Base-by-base conservation (phyloP, 2,797 vertebrate genomes). In the Manis pentadactyla region DNA sequence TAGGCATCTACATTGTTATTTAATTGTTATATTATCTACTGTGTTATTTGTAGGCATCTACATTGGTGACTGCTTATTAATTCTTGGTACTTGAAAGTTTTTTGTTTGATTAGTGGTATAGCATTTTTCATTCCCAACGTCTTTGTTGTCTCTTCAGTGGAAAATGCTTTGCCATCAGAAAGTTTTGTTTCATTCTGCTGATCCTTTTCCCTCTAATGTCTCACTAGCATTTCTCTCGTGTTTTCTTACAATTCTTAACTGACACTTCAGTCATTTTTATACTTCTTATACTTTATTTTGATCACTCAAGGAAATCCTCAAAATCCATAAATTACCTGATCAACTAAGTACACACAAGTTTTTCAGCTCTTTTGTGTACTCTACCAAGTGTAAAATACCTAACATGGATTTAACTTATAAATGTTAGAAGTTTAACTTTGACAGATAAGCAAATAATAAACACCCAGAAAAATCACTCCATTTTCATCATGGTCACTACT, bases 141-240 rank as follows among this genome's bases (percentile, higher is more conserved):
- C 95, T 31, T 51, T 95, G 51, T 59, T 55, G 27, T 59, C 37
- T 90, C n/a, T 74, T 92, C 14, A 39, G 27, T 90, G 75, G 92
- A 91, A 94, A 93, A 51, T 4, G 87, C 51, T 46, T 59, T 87
- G 15, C 46, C 21, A 9, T 78, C 68, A 86, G 3, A 68, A 84
- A 55, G 14, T 83, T 93, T 87, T n/a, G 8, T 79, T 84, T 74
- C 46, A 51, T 0, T 73, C 21, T 94, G 13, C 34, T 78, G 37
- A 2, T 61, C 31, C 15, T 9, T 31, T 94, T n/a, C 53, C n/a
- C 11, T 27, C 51, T 85, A 53, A 4, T 63, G 46, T 79, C 74
- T 49, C 27, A 34, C 74, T 83, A 85, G 34, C 57, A 27, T 74
- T 92, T 90, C 39, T 87, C 77, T 53, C 73, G 46, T 68, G 9